phyloP scores from a whole-genome alignment of 2,797 vertebrate species.

The Poliocrania exsul region DNA sequence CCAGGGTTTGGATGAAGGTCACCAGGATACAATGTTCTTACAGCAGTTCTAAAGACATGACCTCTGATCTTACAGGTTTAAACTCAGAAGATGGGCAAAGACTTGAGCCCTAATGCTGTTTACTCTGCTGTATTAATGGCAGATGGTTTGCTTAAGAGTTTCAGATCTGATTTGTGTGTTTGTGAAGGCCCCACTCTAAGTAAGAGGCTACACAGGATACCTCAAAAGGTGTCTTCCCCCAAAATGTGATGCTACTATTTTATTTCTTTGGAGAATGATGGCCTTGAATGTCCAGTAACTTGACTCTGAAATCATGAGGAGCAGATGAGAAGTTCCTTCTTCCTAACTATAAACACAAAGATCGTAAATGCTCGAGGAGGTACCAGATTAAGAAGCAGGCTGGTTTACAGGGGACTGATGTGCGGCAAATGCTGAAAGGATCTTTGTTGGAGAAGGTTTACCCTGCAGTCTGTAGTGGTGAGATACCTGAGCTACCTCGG shows the following conservation, averaged over 20 bases:
- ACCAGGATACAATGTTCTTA: neutral
- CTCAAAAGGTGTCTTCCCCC: neutral
- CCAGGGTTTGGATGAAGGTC: conserved; percentile 63
- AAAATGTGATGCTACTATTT: neutral
- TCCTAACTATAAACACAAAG: neutral
- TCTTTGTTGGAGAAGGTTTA: neutral
- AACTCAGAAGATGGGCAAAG: neutral
- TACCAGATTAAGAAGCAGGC: neutral
- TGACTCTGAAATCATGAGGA: neutral
- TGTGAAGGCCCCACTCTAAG: neutral
- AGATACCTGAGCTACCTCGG: neutral
- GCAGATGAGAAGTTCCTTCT: neutral
- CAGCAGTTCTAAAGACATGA: neutral
- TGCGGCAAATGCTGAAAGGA: neutral
- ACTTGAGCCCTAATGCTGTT: neutral
- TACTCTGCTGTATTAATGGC: neutral
- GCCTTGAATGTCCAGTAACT: neutral
- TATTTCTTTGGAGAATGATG: neutral
- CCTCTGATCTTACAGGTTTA: conserved; percentile 1
- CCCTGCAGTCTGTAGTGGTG: neutral
- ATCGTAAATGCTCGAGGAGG: neutral
- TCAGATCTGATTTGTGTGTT: neutral
- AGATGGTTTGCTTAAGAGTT: neutral
- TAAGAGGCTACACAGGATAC: neutral
- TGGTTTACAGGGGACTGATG: neutral